Conservation (phyloP, 2,888 invertebrate species). For the Drosophila prolongata region DNA sequence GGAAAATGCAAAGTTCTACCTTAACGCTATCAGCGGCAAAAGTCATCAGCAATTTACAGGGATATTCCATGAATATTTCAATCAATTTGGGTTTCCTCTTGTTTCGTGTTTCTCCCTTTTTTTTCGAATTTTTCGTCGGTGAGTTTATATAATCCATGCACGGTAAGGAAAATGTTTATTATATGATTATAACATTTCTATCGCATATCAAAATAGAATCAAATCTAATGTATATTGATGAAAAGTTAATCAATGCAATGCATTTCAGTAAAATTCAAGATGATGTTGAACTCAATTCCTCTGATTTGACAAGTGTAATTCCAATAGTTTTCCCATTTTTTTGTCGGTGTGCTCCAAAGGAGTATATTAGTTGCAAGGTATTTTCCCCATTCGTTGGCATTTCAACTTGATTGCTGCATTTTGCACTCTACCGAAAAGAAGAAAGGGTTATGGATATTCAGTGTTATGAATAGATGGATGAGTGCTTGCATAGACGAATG, state of each 20-base stretch:
- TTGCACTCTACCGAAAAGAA: constrained; percentile 11
- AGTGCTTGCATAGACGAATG: constrained; percentile 40
- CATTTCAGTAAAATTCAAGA: no score
- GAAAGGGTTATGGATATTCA: constrained; percentile 33
- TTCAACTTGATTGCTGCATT: constrained; percentile 44
- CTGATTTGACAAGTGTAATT: no score
- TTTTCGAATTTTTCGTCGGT: not conserved
- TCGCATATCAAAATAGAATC: no score
- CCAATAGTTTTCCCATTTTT: not conserved
- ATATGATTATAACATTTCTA: no score
- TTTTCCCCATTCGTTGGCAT: constrained; percentile 12
- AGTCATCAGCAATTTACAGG: constrained; percentile 31
- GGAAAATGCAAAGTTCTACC: constrained; percentile 18
- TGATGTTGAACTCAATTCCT: no score
- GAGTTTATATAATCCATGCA: constrained; percentile 8
- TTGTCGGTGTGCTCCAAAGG: not conserved
- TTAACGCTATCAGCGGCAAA: constrained; percentile 25
- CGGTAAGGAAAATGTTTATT: no score
- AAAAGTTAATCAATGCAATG: no score
- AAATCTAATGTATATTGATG: no score
- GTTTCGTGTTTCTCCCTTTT: not conserved
- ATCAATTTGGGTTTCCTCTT: constrained; percentile 31
- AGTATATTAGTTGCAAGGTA: constrained; percentile 30
- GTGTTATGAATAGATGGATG: constrained; percentile 37
- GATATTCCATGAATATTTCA: constrained; percentile 37